A percentile compares a stretch with the other conserved stretches of the same genome.
Conservation (phyloP, 2,797 vertebrate species). For the Enteromius treurensis region DNA sequence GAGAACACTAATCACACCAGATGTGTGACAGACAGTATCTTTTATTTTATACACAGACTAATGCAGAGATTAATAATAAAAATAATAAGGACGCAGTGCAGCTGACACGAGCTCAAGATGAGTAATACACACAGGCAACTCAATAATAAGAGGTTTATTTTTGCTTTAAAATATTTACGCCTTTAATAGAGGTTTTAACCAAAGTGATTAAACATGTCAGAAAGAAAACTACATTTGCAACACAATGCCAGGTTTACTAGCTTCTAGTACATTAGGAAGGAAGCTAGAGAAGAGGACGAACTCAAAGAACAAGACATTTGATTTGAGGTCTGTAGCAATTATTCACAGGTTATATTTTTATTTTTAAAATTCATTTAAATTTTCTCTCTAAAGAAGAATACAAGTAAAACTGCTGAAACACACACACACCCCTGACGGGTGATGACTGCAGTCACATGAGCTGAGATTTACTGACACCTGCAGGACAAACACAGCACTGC, state of each 20-base stretch:
- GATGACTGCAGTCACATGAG: neutral
- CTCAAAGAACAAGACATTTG: neutral
- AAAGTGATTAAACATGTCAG: no score
- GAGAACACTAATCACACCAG: neutral
- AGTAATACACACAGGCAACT: neutral
- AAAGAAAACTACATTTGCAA: no score
- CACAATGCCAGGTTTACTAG: neutral
- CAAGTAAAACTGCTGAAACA: no score
- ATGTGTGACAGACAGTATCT: neutral
- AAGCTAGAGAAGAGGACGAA: neutral
- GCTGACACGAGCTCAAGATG: neutral
- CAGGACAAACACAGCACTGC: neutral
- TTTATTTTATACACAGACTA: neutral
- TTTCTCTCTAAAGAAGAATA: no score
- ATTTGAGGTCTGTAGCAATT: neutral
- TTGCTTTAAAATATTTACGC: no score
- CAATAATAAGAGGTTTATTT: no score
- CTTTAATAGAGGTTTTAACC: no score
- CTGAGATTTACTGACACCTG: neutral
- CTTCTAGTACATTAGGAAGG: neutral
- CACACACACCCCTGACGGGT: neutral
- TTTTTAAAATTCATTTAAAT: no score
- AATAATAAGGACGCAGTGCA: neutral
- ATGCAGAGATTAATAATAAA: neutral
- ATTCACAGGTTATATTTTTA: neutral